Base-by-base conservation (phyloP, 2,888 invertebrate species). In the Meghimatium bilineatum region DNA sequence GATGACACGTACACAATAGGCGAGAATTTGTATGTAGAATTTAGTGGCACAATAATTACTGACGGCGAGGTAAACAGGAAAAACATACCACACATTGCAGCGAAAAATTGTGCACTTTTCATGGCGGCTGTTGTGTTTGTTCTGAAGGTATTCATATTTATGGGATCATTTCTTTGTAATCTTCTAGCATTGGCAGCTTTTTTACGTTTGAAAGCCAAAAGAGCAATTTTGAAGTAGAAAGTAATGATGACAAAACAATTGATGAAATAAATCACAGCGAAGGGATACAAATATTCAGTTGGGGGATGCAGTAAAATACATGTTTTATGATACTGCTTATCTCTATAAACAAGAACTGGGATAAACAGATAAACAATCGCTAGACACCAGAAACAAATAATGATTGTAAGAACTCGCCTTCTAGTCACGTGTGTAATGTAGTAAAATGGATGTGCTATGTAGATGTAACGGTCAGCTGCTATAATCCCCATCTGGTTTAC, bases 381-480 rank as follows among this genome's bases (percentile, higher is more conserved):
- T 10, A n/a, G 3, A 63, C 26, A 26, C 60, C 60, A 63, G 12
- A n/a, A n/a, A 23, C n/a, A 26, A 63, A 26, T 5, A n/a, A 63
- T 63, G 2, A n/a, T n/a, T n/a, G 26, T 63, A 10, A 63, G n/a
- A 26, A 63, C n/a, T n/a, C 26, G 60, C 12, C 60, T 26, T 63
- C n/a, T 63, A n/a, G 60, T 63, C 5, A 63, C 60, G 2, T 44
- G 23, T 23, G 34, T 63, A 1, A 66, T 44, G 66, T 78, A 78
- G 32, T 60, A 60, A 38, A 60, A 63, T 10, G 60, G 60, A 63
- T 63, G 60, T n/a, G 60, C 26, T 8, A 63, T 63, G 60, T 63
- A 63, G 29, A 78, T 66, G 66, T 78, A 78, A 17, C 78, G 78
- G n/a, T 78, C 78, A 36, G 66, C n/a, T 8, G 60, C 60, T n/a